phyloP scores from a whole-genome alignment of 2,797 vertebrate genomes.

The Acanthiza pusilla region DNA sequence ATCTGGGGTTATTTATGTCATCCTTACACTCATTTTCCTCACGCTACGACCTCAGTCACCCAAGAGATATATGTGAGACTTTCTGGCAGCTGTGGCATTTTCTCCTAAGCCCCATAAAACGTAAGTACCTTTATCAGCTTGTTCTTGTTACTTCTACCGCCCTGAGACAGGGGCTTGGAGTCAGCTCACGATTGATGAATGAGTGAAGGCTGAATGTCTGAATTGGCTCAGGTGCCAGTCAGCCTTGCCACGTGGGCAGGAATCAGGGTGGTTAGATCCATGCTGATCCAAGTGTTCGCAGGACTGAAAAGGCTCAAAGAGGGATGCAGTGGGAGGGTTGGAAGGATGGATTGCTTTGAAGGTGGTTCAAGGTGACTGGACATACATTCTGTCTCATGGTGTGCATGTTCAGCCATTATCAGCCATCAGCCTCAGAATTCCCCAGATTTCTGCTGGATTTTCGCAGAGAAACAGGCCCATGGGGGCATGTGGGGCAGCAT shows the following conservation, averaged over 20 bases:
- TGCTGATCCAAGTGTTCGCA: not conserved
- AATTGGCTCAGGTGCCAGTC: not conserved
- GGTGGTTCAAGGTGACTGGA: not conserved
- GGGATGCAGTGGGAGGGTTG: not conserved
- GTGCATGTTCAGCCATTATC: not conserved
- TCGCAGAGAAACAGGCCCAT: not conserved
- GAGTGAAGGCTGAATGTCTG: not conserved
- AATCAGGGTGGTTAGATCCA: not conserved
- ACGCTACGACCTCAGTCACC: not conserved
- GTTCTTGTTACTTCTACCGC: not conserved
- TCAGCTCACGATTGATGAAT: not conserved
- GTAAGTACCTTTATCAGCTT: not conserved
- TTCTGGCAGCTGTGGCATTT: not conserved
- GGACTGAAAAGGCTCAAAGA: not conserved
- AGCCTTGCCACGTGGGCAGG: not conserved
- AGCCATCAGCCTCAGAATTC: not conserved
- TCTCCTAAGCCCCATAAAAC: not conserved
- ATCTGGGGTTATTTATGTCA: not conserved
- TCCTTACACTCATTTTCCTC: not conserved
- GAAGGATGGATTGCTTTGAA: not conserved
- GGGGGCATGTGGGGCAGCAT: not conserved
- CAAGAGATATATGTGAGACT: not conserved
- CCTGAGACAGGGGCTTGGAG: not conserved
- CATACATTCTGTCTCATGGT: not conserved
- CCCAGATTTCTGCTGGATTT: not conserved